phyloP scores from a whole-genome alignment of 1,140 invertebrate species.

The Macrosteles quadrilineatus region DNA sequence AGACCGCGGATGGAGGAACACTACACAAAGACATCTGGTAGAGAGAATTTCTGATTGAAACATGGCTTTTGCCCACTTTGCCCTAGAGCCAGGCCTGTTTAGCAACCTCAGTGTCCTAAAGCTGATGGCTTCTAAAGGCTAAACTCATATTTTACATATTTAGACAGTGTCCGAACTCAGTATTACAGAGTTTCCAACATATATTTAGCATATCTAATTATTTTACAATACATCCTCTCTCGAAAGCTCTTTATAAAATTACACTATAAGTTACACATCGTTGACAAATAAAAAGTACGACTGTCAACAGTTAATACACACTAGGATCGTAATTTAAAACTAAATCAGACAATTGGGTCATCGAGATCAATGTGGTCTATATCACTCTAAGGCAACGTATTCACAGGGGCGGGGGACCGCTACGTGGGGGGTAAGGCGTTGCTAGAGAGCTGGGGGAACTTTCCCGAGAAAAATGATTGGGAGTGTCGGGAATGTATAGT shows the following conservation, averaged over 20 bases:
- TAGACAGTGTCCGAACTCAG: not conserved
- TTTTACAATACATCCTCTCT: slow-evolving; percentile 4
- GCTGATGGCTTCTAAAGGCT: not conserved
- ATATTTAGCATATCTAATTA: slow-evolving; percentile 12
- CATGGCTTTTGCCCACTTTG: too few species aligned
- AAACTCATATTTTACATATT: slow-evolving; percentile 20
- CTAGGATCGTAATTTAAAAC: slow-evolving; percentile 9
- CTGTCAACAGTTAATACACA: slow-evolving; percentile 3
- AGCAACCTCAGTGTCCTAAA: not conserved
- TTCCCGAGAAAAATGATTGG: slow-evolving; percentile 24
- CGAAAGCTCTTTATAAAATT: slow-evolving; percentile 21
- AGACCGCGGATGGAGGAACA: too few species aligned
- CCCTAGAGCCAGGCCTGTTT: too few species aligned
- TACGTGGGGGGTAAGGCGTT: slow-evolving; percentile 17
- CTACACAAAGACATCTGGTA: too few species aligned
- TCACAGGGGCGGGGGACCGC: not conserved
- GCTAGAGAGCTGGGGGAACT: slow-evolving; percentile 28
- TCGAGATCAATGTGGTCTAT: slow-evolving; percentile 25
- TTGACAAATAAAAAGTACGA: slow-evolving; percentile 14
- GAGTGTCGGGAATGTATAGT: slow-evolving; percentile 49
- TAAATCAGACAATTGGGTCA: slow-evolving; percentile 15
- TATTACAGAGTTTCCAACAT: slow-evolving; percentile 7
- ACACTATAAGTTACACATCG: slow-evolving; percentile 17
- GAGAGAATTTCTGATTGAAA: too few species aligned
- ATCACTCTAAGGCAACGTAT: slow-evolving; percentile 28